These are phyloP conservation scores for Aegithalos caudatus DNA, from an alignment of 2,113 vertebrate genomes.

Conservation along the genomic window DNA sequence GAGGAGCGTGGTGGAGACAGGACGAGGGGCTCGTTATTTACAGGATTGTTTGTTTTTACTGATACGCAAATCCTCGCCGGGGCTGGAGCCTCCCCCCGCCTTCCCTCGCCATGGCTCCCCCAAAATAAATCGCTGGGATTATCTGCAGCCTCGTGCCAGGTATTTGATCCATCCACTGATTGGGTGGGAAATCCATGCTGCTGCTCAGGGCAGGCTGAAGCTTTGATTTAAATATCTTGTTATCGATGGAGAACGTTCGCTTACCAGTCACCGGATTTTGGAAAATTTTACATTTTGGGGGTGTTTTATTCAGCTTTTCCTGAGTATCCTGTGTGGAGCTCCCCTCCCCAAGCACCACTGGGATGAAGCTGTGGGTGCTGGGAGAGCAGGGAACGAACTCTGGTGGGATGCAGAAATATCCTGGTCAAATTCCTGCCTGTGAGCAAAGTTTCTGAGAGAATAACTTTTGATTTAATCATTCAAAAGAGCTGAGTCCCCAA, in stretches of 20 bases:
- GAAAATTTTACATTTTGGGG: background rate
- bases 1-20: conserved; percentile 82
- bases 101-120: background rate
- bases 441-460: background rate
- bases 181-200: conserved; percentile 65
- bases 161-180: conserved; percentile 54
- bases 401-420: background rate
- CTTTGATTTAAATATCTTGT: conserved; percentile 58
- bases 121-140: conserved; percentile 49
- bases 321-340: fast-evolving
- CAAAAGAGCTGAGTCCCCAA: background rate
- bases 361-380: background rate
- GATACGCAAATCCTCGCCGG: conserved; percentile 74
- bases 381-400: background rate
- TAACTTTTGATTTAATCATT: background rate
- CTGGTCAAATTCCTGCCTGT: background rate
- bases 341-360: fast-evolving
- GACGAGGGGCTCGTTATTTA: conserved; percentile 91
- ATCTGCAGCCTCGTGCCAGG: conserved; percentile 37
- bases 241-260: conserved; percentile 56
- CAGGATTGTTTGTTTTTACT: conserved; percentile 89
- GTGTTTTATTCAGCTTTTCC: background rate
- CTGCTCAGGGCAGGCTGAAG: conserved; percentile 1
- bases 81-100: background rate
- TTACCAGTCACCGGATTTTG: background rate